Evolutionary conservation across 2,797 vertebrate species (phyloP).

Genomic region (Rhodeus uyekii): DNA sequence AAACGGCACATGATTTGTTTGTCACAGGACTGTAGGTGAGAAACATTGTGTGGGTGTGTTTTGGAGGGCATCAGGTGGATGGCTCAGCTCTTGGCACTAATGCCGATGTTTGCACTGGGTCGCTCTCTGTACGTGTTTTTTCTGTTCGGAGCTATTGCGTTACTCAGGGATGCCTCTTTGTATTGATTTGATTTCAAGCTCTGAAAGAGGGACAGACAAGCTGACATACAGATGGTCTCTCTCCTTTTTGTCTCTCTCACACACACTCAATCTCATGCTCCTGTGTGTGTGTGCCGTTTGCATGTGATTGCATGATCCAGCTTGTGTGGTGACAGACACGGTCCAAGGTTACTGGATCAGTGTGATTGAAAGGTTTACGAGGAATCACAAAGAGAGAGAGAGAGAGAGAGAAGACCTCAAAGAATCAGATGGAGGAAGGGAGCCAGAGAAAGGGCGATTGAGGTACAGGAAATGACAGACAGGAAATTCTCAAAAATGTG

Average conservation of each 20-base stretch:
- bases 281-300: background rate
- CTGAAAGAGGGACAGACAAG: constrained; percentile 33
- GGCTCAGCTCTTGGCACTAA: constrained; percentile 26
- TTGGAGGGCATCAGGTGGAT: constrained; percentile 9
- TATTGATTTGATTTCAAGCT: constrained; percentile 58
- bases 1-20: background rate
- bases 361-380: constrained; percentile 44
- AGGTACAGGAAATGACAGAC: constrained; percentile 15
- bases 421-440: constrained; percentile 48
- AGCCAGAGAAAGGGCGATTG: constrained; percentile 13
- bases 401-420: constrained; percentile 33
- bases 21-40: constrained; percentile 7
- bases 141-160: constrained; percentile 43
- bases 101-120: constrained; percentile 20
- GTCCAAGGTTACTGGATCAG: constrained; percentile 49
- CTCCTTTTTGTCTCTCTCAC: background rate
- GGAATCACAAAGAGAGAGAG: constrained; percentile 26
- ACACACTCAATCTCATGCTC: constrained; percentile 36
- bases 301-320: constrained; percentile 34
- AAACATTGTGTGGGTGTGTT: constrained; percentile 11
- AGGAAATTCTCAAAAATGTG: constrained; percentile 25
- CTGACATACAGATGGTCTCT: constrained; percentile 53
- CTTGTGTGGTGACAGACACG: constrained; percentile 37
- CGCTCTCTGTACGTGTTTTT: constrained; percentile 26
- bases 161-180: constrained; percentile 53